phyloP scores from a whole-genome alignment of 2,797 vertebrate species.

The Gymnodraco acuticeps region DNA sequence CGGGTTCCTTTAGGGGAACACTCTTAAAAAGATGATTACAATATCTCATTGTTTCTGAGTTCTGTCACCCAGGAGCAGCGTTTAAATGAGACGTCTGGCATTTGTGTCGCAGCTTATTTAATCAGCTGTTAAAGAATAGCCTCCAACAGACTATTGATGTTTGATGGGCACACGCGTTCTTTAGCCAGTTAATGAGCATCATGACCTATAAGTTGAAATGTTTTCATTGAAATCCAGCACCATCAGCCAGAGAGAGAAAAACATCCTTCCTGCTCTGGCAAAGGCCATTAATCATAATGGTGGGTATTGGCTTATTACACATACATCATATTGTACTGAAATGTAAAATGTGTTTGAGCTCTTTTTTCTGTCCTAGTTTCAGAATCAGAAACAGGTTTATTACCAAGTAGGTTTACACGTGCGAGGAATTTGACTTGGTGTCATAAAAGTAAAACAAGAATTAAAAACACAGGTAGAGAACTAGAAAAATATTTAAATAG shows the following conservation, averaged over 20 bases:
- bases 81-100: slow-evolving; percentile 46
- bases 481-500: too few species aligned
- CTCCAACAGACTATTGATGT: slow-evolving; percentile 34
- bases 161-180: slow-evolving; percentile 54
- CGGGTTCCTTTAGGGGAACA: background rate
- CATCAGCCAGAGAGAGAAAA: slow-evolving; percentile 4
- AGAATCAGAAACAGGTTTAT: too few species aligned
- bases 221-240: slow-evolving; percentile 25
- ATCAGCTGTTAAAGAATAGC: slow-evolving; percentile 38
- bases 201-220: slow-evolving; percentile 51
- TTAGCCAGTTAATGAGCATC: slow-evolving; percentile 52
- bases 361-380: background rate
- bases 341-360: background rate
- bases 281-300: background rate
- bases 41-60: slow-evolving; percentile 27
- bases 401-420: too few species aligned
- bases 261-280: background rate
- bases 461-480: too few species aligned
- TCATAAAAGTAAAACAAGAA: too few species aligned
- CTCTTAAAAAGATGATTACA: background rate
- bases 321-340: background rate
- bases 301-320: background rate
- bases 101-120: slow-evolving; percentile 47
- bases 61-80: background rate
- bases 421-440: too few species aligned